Conservation (phyloP, 2,888 invertebrate species). For the Mythimna loreyi region DNA sequence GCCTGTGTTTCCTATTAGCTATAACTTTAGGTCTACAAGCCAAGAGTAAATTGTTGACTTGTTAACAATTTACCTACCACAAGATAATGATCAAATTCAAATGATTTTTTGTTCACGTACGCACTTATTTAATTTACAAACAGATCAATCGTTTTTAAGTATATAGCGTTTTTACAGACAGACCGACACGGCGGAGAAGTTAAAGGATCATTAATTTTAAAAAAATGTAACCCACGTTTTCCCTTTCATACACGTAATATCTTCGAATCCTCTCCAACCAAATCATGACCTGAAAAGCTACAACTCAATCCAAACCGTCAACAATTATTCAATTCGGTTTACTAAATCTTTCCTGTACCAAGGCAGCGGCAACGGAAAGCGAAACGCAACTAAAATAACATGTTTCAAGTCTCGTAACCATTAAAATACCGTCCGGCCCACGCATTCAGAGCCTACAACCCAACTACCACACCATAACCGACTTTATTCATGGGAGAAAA, state of each 20-base stretch:
- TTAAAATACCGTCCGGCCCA: slow-evolving; percentile 80
- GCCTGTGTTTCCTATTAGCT: not conserved
- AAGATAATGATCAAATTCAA: too few relatives aligned
- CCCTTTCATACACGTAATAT: slow-evolving; percentile 32
- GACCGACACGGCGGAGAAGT: too few relatives aligned
- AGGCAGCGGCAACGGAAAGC: slow-evolving; percentile 62
- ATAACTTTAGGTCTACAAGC: not conserved
- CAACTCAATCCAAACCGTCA: slow-evolving; percentile 29
- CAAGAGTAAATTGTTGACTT: not conserved
- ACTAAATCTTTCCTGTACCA: slow-evolving; percentile 52
- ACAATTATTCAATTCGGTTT: slow-evolving; percentile 60
- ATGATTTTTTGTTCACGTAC: too few relatives aligned
- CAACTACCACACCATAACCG: slow-evolving; percentile 61
- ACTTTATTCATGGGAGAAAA: slow-evolving; percentile 64
- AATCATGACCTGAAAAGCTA: slow-evolving; percentile 19
- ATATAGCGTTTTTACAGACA: too few relatives aligned
- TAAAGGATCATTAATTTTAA: too few relatives aligned
- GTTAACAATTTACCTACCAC: not conserved
- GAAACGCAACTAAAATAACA: slow-evolving; percentile 67
- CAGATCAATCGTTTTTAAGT: too few relatives aligned
- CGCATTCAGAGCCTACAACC: slow-evolving; percentile 65
- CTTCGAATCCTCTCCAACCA: not conserved
- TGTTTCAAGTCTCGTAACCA: slow-evolving; percentile 71
- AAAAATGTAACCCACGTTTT: slow-evolving; percentile 11
- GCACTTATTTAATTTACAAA: too few relatives aligned